Conservation (phyloP, 1,140 invertebrate genomes). For the Idris sp. region DNA sequence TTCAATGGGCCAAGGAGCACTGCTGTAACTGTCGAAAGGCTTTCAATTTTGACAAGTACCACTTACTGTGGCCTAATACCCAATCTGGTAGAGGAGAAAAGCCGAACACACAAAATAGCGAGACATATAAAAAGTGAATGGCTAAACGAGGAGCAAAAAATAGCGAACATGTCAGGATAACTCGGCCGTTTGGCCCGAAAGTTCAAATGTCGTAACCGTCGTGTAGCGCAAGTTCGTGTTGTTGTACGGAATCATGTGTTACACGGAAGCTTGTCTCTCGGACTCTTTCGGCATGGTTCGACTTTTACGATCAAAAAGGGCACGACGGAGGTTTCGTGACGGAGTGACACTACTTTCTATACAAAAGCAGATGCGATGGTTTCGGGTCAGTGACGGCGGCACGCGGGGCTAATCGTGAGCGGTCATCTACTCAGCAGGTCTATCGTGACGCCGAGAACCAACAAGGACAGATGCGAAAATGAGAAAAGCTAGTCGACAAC, state of each 20-base stretch:
- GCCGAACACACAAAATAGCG: too few species aligned
- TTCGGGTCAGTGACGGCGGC: slow-evolving; percentile 50
- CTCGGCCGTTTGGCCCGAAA: slow-evolving; percentile 4
- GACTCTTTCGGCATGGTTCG: slow-evolving; percentile 40
- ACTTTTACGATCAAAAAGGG: slow-evolving; percentile 40
- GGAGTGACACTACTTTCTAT: slow-evolving; percentile 58
- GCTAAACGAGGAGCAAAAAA: background rate
- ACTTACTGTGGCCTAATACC: slow-evolving; percentile 1
- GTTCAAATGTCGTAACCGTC: slow-evolving; percentile 38
- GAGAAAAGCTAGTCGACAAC: slow-evolving; percentile 48
- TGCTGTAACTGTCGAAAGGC: slow-evolving; percentile 1
- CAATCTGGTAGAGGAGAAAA: background rate
- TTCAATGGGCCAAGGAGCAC: slow-evolving; percentile 5
- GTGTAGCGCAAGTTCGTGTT: slow-evolving; percentile 28
- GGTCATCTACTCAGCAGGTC: slow-evolving; percentile 39
- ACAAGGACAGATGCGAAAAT: slow-evolving; percentile 58
- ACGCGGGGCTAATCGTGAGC: slow-evolving; percentile 43
- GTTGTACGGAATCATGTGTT: slow-evolving; percentile 28
- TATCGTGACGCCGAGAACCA: slow-evolving; percentile 40
- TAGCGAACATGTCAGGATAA: slow-evolving; percentile 8
- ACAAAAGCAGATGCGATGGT: slow-evolving; percentile 48
- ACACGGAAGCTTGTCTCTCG: slow-evolving; percentile 45
- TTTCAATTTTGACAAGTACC: slow-evolving; percentile 20
- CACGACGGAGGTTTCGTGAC: slow-evolving; percentile 53
- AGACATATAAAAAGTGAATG: background rate